Conservation (phyloP, 2,797 vertebrate genomes). For the Bufotes viridis region DNA sequence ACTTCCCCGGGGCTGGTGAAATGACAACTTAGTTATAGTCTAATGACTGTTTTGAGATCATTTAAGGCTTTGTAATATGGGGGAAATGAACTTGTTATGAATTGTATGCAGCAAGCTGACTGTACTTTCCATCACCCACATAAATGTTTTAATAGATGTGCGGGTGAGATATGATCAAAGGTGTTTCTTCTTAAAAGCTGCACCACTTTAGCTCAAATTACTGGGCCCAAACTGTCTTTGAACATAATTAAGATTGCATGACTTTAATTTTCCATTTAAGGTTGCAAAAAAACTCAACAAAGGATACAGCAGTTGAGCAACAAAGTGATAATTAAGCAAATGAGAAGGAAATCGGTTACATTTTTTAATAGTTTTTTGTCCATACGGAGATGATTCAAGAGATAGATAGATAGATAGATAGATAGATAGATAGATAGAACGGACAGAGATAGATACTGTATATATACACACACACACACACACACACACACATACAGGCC, state of each 20-base stretch:
- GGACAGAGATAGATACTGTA: too few relatives aligned
- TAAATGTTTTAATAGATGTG: conserved; percentile 37
- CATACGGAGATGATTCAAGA: too few relatives aligned
- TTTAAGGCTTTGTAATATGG: conserved; percentile 28
- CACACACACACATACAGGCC: background rate
- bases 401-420: too few relatives aligned
- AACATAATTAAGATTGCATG: conserved; percentile 25
- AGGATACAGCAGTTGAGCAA: background rate
- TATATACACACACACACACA: background rate
- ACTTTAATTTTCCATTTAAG: conserved; percentile 33
- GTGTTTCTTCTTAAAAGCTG: conserved; percentile 42
- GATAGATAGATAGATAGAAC: too few relatives aligned
- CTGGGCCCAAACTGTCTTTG: conserved; percentile 28
- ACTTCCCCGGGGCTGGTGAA: background rate
- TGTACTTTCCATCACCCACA: conserved; percentile 32
- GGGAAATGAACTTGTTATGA: conserved; percentile 26
- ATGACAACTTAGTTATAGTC: conserved; percentile 16
- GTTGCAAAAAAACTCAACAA: conserved; percentile 34
- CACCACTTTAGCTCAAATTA: conserved; percentile 28
- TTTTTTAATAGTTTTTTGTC: background rate
- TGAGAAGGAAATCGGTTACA: background rate
- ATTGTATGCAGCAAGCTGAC: conserved; percentile 22
- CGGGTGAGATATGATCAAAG: conserved; percentile 49
- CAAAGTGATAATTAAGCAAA: conserved; percentile 4
- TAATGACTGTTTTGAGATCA: conserved; percentile 22